Evolutionary conservation across 2,113 vertebrate species (phyloP).

Genomic region (Anoura caudifer): DNA sequence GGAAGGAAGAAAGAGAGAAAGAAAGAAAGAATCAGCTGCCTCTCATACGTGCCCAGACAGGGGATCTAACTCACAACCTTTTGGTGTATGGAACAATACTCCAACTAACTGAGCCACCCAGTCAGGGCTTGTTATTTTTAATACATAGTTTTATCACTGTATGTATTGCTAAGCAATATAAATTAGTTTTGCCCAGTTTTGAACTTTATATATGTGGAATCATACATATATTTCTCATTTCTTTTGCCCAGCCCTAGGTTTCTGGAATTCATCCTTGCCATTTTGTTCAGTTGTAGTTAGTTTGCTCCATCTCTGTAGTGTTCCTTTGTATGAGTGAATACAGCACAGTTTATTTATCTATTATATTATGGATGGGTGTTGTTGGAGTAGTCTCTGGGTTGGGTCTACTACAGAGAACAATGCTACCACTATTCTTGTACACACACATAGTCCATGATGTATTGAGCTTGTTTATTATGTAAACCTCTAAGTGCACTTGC

Average conservation of each 20-base stretch:
- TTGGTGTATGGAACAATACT: too few relatives aligned
- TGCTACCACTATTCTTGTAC: background rate
- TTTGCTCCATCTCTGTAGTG: background rate
- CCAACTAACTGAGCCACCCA: too few relatives aligned
- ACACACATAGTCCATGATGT: background rate
- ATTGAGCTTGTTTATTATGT: background rate
- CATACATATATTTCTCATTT: background rate
- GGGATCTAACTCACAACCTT: too few relatives aligned
- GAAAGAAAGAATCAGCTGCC: too few relatives aligned
- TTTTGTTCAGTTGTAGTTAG: background rate
- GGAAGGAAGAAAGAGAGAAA: too few relatives aligned
- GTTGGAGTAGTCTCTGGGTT: background rate
- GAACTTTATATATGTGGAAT: background rate
- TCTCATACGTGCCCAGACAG: too few relatives aligned
- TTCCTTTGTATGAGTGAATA: background rate
- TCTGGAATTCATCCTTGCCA: background rate
- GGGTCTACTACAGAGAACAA: background rate
- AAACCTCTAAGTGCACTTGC: background rate
- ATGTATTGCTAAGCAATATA: background rate
- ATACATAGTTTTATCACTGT: background rate
- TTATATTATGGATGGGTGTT: too few relatives aligned
- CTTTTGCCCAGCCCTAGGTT: background rate
- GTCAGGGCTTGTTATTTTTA: background rate
- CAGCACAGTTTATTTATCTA: background rate
- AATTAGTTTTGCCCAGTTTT: background rate